Percentiles rank a stretch among this genome's conserved stretches.
Conservation (phyloP, 2,888 invertebrate species). For the Anticlea derivata region DNA sequence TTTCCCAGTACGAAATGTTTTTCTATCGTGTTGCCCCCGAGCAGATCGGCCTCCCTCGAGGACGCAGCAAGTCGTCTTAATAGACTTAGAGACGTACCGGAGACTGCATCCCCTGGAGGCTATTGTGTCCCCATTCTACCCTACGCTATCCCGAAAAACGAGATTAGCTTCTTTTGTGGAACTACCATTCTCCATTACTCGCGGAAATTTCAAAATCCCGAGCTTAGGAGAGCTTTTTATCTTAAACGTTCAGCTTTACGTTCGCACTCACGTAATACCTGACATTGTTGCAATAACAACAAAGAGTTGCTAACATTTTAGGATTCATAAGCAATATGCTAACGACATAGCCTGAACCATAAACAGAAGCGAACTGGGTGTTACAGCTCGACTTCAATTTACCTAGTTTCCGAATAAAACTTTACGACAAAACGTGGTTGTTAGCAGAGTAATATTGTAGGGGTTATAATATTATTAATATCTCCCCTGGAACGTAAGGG, state of each 20-base stretch:
- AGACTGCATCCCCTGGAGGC: slow-evolving; percentile 67
- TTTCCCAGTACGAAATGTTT: slow-evolving; percentile 73
- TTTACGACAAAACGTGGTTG: slow-evolving; percentile 38
- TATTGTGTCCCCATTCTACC: slow-evolving; percentile 59
- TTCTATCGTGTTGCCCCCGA: slow-evolving; percentile 63
- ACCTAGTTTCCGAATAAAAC: slow-evolving; percentile 48
- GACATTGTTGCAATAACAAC: slow-evolving; percentile 52
- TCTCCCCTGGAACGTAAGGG: slow-evolving; percentile 45
- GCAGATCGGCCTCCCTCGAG: slow-evolving; percentile 58
- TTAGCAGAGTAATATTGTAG: slow-evolving; percentile 26
- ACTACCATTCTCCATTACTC: slow-evolving; percentile 52
- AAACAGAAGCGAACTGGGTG: slow-evolving; percentile 51
- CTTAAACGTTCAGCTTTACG: slow-evolving; percentile 37
- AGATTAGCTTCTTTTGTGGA: slow-evolving; percentile 70
- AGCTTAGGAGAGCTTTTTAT: slow-evolving; percentile 41
- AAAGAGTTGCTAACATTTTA: slow-evolving; percentile 50
- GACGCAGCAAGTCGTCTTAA: slow-evolving; percentile 73
- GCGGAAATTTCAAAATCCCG: slow-evolving; percentile 44
- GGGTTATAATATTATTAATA: slow-evolving; percentile 23
- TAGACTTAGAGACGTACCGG: slow-evolving; percentile 76
- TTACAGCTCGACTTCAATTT: slow-evolving; percentile 51
- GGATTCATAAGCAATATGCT: slow-evolving; percentile 65
- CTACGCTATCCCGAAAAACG: slow-evolving; percentile 62
- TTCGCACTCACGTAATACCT: slow-evolving; percentile 13
- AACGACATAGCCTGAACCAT: slow-evolving; percentile 53